Evolutionary conservation across 1,140 invertebrate species (phyloP), one percentile per base, ranked within the genome.

Genomic region (Drosophila ficusphila): DNA sequence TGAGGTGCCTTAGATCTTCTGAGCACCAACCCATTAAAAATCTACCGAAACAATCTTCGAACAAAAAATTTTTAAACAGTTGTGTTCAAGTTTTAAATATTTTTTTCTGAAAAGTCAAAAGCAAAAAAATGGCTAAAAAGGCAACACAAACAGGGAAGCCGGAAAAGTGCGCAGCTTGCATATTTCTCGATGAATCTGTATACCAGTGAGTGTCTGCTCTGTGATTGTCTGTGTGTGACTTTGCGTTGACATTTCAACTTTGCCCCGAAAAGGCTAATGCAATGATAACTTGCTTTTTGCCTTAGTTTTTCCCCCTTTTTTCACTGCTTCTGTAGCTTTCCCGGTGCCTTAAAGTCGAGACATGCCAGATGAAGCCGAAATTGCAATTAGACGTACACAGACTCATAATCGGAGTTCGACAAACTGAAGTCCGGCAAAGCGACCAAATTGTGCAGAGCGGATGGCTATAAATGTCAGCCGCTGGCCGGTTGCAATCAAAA

Each of bases 201-300:
- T 19, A n/a, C 19, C 7, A 14, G 19, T 41, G 25, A 27, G 27
- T 21, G 58, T 51, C 34, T 25, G 21, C 12, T 60, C 12, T 27
- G 47, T 39, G 61, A 49, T 46, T 72, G 53, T 61, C 36, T 71
- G 41, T 53, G 19, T 73, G 69, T 73, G 70, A 72, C 69, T 73
- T 65, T 73, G 56, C 69, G 57, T 49, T 73, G 70, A 73, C 70
- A 73, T 73, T 73, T 73, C 57, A 73, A 73, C 48, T 52, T 73
- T 73, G 48, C 33, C 33, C 29, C 14, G 34, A 14, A 14, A 41
- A 34, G 70, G 34, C 41, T 54, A 73, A 73, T 73, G 70, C 70
- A 64, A 73, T 73, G 69, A 64, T 49, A 73, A 72, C 69, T 53
- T 52, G 21, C 68, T 72, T 46, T 33, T 61, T 61, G 33, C 56